These are phyloP conservation scores for Halocaridina rubra DNA, from an alignment of 2,888 invertebrate genomes.

Conservation along the genomic window DNA sequence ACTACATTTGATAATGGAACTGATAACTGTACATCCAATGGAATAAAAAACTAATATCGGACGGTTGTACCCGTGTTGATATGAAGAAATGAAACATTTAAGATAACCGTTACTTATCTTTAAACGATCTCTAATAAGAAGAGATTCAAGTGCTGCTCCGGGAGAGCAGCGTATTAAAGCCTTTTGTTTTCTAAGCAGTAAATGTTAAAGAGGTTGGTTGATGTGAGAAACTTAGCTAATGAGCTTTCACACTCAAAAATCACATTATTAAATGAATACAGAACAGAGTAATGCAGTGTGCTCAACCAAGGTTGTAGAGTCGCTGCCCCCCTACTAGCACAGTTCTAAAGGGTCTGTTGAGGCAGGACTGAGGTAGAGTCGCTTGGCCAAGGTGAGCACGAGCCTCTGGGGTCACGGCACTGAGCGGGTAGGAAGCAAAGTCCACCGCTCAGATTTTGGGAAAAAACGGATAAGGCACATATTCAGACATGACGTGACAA, in stretches of 20 bases:
- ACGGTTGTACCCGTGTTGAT: constrained; percentile 57
- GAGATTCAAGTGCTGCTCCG: constrained; percentile 55
- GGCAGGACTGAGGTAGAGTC: constrained; percentile 53
- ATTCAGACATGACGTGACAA: constrained; percentile 63
- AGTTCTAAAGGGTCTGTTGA: constrained; percentile 7
- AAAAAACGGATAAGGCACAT: constrained; percentile 63
- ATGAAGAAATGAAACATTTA: constrained; percentile 39
- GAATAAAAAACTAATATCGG: constrained; percentile 60
- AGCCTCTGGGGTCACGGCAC: constrained; percentile 39
- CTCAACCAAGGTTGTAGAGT: constrained; percentile 28
- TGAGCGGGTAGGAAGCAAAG: constrained; percentile 12
- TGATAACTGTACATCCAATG: constrained; percentile 49
- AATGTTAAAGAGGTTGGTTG: not conserved
- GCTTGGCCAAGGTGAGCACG: constrained; percentile 33
- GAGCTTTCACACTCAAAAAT: constrained; percentile 25
- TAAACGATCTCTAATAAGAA: constrained; percentile 16
- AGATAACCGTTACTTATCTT: constrained; percentile 21
- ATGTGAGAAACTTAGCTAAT: constrained; percentile 23
- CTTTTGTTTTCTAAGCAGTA: constrained; percentile 35
- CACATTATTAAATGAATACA: constrained; percentile 9
- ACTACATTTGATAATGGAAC: constrained; percentile 22
- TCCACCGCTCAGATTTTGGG: constrained; percentile 58
- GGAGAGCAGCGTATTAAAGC: constrained; percentile 51
- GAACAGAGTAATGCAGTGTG: constrained; percentile 41
- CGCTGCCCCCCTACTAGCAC: not conserved